Base-by-base conservation (phyloP, 2,797 vertebrate genomes). In the Aphelocoma californica region DNA sequence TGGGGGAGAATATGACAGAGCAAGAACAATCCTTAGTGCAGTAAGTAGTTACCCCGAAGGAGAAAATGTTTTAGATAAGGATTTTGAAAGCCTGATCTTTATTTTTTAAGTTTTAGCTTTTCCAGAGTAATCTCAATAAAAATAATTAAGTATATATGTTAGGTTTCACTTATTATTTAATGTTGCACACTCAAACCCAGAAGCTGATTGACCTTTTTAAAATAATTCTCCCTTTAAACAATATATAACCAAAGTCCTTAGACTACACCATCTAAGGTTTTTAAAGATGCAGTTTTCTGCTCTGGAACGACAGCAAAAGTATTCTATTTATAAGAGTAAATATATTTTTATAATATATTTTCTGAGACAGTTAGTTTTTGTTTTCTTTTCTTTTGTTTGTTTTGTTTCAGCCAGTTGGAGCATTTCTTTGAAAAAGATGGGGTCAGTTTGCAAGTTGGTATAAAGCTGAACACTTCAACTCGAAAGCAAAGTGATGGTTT, bases 401-500 rank as follows among this genome's bases (percentile, higher is more conserved):
- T 96, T 95, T 92, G 86, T 84, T 96, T 81, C 90, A 95, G 92
- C 19, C 64, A 53, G 53, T 94, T 87, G 85, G 20, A 90, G 90
- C 51, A 90, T 92, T 94, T 71, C 40, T 65, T 71, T 19, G 62
- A 92, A 91, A 93, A 92, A 78, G 72, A 95, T 21, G 53, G 81
- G 91, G 74, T 67, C 86, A 87, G 81, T 92, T 56, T 82, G 67
- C 44, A 82, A 92, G 67, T 79, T 42, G 38, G 42, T 88, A 40
- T 74, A 84, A 90, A 88, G 64, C 81, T 19, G 83, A 90, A 58
- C 47, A 36, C 47, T 92, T 71, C 23, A 38, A 42, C 38, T 47
- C 38, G 34, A 78, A 88, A 91, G 82, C 53, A 60, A 56, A 71
- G 61, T 7, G 57, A 51, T 60, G 29, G 0, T 11, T 77, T 95